phyloP scores from a whole-genome alignment of 2,113 vertebrate genomes.

The Sinocyclocheilus grahami region DNA sequence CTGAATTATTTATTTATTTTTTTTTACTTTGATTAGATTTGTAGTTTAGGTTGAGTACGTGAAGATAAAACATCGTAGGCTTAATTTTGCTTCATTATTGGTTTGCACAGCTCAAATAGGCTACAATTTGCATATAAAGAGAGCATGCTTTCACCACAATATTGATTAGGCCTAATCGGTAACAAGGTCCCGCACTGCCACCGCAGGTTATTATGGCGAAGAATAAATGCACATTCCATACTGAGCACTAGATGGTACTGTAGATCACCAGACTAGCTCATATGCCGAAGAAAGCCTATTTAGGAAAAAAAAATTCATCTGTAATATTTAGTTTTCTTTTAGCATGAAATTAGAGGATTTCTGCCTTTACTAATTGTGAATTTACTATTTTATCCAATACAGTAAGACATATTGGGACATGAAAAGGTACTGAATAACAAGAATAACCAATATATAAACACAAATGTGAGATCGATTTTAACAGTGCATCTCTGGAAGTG shows the following conservation, averaged over 20 bases:
- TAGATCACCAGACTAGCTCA: neutral
- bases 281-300: too few species aligned
- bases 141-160: neutral
- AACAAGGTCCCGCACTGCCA: neutral
- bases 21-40: neutral
- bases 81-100: neutral
- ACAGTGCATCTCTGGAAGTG: neutral
- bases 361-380: neutral
- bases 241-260: constrained; percentile 17
- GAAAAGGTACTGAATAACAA: neutral
- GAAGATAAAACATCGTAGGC: neutral
- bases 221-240: neutral
- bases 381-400: neutral
- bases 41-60: neutral
- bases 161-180: neutral
- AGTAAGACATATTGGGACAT: neutral
- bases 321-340: too few species aligned
- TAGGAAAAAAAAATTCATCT: too few species aligned
- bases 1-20: neutral
- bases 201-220: neutral
- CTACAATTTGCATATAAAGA: neutral
- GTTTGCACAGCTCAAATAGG: neutral
- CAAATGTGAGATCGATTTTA: too few species aligned
- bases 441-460: neutral
- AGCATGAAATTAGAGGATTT: neutral